Evolutionary conservation across 2,888 invertebrate species (phyloP).

Genomic region (Ernsta delagoae): DNA sequence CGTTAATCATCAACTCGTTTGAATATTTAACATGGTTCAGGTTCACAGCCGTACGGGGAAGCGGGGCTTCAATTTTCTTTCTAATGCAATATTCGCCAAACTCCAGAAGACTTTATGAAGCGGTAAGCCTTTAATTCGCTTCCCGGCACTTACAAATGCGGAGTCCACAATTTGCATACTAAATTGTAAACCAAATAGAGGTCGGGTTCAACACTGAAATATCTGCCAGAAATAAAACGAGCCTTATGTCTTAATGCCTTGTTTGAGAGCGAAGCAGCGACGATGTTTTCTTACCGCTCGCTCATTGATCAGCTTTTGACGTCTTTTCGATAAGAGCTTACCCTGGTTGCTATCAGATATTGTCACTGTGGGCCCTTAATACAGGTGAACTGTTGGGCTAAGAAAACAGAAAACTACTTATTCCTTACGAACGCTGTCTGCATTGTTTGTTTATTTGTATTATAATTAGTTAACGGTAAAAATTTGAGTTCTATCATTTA

Average conservation of each 20-base stretch:
- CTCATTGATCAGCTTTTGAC: neutral
- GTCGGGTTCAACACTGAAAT: constrained; percentile 51
- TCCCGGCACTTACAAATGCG: constrained; percentile 63
- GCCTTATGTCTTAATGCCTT: neutral
- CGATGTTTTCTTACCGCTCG: neutral
- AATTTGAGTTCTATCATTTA: too few relatives aligned
- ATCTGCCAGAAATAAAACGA: constrained; percentile 57
- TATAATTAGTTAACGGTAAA: too few relatives aligned
- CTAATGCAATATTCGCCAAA: constrained; percentile 53
- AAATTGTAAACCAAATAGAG: constrained; percentile 72
- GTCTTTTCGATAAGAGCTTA: too few relatives aligned
- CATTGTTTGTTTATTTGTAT: too few relatives aligned
- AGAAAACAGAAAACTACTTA: too few relatives aligned
- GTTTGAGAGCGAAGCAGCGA: neutral
- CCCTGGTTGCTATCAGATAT: too few relatives aligned
- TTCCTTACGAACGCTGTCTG: too few relatives aligned
- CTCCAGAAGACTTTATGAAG: constrained; percentile 59
- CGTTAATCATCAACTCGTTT: constrained; percentile 64
- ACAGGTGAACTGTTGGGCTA: too few relatives aligned
- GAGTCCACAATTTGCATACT: constrained; percentile 69
- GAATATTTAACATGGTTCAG: constrained; percentile 63
- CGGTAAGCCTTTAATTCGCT: constrained; percentile 61
- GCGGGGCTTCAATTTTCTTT: constrained; percentile 55
- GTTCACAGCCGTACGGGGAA: constrained; percentile 44
- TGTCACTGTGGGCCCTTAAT: too few relatives aligned